A percentile compares a stretch with the other conserved stretches of the same genome.
phyloP scores from a whole-genome alignment of 1,140 invertebrate species.

The Bombus cullumanus region DNA sequence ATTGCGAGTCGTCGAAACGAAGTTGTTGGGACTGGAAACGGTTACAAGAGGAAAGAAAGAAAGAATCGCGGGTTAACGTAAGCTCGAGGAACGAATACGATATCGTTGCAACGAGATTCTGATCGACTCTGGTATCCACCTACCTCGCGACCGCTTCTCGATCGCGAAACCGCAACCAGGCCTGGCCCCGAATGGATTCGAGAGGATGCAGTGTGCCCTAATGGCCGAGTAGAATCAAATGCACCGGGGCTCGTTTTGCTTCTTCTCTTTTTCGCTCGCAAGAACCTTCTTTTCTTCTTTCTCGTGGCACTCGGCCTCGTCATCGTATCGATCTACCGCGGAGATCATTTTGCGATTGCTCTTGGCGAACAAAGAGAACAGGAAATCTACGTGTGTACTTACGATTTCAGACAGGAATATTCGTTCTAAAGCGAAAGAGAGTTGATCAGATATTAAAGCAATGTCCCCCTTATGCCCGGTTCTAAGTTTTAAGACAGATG shows the following conservation, averaged over 20 bases:
- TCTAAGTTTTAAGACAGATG: not conserved
- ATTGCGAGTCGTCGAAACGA: conserved; percentile 1
- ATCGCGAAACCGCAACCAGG: conserved; percentile 71
- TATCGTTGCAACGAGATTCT: conserved; percentile 63
- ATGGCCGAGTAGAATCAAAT: conserved; percentile 60
- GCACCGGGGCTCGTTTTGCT: not conserved
- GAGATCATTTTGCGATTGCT: conserved; percentile 26
- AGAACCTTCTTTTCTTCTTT: not conserved
- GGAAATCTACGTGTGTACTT: conserved; percentile 15
- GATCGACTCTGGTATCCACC: conserved; percentile 36
- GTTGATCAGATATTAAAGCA: not conserved
- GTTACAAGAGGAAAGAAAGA: conserved; percentile 57
- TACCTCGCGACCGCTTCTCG: conserved; percentile 55
- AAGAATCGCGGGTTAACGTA: conserved; percentile 32
- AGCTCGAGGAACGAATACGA: conserved; percentile 58
- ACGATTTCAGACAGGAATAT: not conserved
- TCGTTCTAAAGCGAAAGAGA: no score
- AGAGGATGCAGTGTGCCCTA: conserved; percentile 58
- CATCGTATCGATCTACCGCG: conserved; percentile 4
- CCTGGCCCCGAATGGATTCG: conserved; percentile 29
- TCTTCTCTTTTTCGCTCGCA: not conserved
- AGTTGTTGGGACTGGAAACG: conserved; percentile 54
- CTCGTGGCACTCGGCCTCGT: not conserved
- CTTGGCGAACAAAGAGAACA: not conserved
- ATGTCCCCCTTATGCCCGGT: not conserved